phyloP scores from a whole-genome alignment of 1,140 invertebrate genomes.

The Phthorimaea operculella region DNA sequence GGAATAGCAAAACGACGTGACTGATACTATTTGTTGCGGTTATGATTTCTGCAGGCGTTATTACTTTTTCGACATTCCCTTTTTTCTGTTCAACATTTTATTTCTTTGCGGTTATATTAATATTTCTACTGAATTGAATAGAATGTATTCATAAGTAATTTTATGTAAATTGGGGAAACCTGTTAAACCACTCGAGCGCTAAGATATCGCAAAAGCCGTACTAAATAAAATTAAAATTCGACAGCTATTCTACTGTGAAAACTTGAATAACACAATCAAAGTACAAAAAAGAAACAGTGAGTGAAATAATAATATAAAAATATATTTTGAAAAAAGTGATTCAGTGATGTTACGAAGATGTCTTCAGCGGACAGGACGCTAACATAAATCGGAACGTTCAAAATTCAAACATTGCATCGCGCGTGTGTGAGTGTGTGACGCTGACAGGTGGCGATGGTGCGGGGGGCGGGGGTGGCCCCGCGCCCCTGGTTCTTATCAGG shows the following conservation, averaged over 20 bases:
- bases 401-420: conserved; percentile 23
- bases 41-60: background rate
- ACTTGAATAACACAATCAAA: background rate
- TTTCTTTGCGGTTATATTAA: too few species aligned
- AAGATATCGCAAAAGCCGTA: conserved; percentile 1
- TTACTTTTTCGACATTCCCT: background rate
- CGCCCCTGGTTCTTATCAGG: conserved; percentile 48
- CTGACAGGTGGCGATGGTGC: conserved; percentile 60
- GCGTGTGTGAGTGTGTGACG: conserved; percentile 31
- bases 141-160: too few species aligned
- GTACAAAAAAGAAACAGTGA: background rate
- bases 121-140: too few species aligned
- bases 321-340: conserved; percentile 2
- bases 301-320: background rate
- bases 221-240: background rate
- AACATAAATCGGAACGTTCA: conserved; percentile 32
- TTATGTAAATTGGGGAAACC: background rate
- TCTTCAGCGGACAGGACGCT: conserved; percentile 53
- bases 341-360: background rate
- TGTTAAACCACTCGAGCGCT: background rate
- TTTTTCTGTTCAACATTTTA: background rate
- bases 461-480: conserved; percentile 53
- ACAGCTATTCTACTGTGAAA: background rate
- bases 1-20: background rate
- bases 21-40: background rate